phyloP scores from a whole-genome alignment of 2,113 vertebrate species.

The Embiotoca jacksoni region DNA sequence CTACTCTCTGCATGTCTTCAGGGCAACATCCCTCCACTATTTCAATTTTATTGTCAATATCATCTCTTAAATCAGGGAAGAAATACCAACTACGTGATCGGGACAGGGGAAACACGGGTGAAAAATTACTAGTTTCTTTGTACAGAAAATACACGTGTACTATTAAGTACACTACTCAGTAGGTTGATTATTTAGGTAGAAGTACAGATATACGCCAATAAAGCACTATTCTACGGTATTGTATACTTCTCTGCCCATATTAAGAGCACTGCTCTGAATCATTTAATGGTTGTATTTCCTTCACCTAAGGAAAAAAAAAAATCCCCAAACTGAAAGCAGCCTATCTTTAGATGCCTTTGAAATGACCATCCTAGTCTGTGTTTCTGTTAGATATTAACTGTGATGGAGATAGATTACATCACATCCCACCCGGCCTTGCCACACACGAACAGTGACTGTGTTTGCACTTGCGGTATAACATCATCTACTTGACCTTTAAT shows the following conservation, averaged over 20 bases:
- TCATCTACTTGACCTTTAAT: slow-evolving; percentile 50
- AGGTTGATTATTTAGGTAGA: not conserved
- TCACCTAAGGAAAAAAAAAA: not conserved
- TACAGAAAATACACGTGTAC: not conserved
- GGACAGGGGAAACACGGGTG: slow-evolving; percentile 12
- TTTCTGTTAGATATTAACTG: not conserved
- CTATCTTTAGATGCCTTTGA: not conserved
- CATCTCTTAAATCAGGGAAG: slow-evolving; percentile 30
- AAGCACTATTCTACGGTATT: too few species aligned
- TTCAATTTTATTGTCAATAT: slow-evolving; percentile 36
- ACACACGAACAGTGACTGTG: slow-evolving; percentile 3
- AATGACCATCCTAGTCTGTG: not conserved
- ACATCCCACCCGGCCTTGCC: not conserved
- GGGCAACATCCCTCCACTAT: slow-evolving; percentile 13
- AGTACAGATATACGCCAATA: not conserved
- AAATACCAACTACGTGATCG: not conserved
- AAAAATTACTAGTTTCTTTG: not conserved
- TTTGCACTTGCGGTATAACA: slow-evolving; percentile 33
- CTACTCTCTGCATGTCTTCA: slow-evolving; percentile 52
- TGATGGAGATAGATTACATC: too few species aligned
- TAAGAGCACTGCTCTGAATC: not conserved
- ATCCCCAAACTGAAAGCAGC: too few species aligned
- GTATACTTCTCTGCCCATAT: not conserved
- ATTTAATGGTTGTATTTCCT: not conserved
- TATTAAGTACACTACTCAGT: not conserved